Evolutionary conservation across 1,140 invertebrate genomes (phyloP), one percentile per base, ranked within the genome.

Genomic region (Diachasma alloeum): DNA sequence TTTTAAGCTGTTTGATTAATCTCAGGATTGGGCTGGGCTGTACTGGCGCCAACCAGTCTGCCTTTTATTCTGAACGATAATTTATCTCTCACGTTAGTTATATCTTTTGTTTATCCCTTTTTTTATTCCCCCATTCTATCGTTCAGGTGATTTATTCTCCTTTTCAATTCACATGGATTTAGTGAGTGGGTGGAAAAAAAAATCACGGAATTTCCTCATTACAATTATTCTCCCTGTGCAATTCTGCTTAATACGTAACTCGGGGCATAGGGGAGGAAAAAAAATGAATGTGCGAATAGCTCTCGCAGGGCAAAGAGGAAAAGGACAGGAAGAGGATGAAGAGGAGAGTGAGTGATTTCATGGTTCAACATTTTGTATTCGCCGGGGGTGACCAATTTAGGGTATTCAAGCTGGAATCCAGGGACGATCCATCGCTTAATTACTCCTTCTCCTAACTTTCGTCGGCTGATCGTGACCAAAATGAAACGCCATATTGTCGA

Each of bases 371-470:
- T 74, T 78, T 59, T 39, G 76, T 78, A 74, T 78, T 78, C 72
- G 42, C 37, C 17, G 22, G 19, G 63, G 72, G 39, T 70, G 76
- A 78, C 72, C 71, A 78, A 78, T 78, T 78, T 70, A 72, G 68
- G 66, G 72, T 76, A 73, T 74, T 75, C 36, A 76, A 59, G 53
- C 59, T 69, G n/a, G 69, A 75, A 77, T 77, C 69, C 53, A 79
- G 74, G 70, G 59, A 72, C 71, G 77, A 72, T 78, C 79, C 74
- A 80, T 80, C 77, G 77, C 68, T 80, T 78, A 80, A 80, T 80
- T 78, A 78, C 77, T 75, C 75, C 77, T 79, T 78, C 73, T 69
- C 69, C 69, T 63, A 78, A 78, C 79, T 78, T 80, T 78, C 42
- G 69, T 78, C 75, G 76, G 59, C 2, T 68, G 76, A 77, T 74